Evolutionary conservation across 2,888 invertebrate genomes (phyloP).

Genomic region (Neoitamus cyanurus): DNA sequence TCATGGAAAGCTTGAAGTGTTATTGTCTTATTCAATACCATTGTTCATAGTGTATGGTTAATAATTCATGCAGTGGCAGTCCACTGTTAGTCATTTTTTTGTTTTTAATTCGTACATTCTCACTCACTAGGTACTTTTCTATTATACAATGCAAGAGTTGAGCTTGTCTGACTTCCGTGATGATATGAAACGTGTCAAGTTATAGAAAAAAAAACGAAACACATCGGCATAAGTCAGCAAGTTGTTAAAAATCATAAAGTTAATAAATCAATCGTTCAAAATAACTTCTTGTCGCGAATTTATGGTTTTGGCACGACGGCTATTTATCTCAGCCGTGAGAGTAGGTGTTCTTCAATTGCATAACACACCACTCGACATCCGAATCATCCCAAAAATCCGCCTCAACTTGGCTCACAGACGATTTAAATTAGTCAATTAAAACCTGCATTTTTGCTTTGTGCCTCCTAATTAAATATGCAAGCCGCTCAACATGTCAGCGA

Average conservation of each 20-base stretch:
- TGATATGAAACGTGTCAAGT: too few species aligned
- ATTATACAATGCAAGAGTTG: too few species aligned
- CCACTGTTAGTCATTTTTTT: too few species aligned
- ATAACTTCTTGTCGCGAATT: background rate
- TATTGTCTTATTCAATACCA: too few species aligned
- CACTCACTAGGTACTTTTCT: too few species aligned
- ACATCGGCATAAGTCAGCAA: too few species aligned
- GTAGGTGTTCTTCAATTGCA: background rate
- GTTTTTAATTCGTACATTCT: too few species aligned
- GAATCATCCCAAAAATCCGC: background rate
- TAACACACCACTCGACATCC: background rate
- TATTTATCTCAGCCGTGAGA: background rate
- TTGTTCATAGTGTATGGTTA: too few species aligned
- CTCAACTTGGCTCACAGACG: background rate
- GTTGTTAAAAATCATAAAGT: background rate
- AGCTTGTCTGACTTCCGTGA: too few species aligned
- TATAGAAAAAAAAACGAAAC: too few species aligned
- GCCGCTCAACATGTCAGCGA: background rate
- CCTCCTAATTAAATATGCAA: background rate
- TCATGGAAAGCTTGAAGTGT: too few species aligned
- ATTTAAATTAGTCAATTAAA: background rate
- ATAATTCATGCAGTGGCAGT: too few species aligned
- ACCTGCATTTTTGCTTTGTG: background rate
- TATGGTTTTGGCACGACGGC: background rate
- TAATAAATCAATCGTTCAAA: background rate